Percentiles rank a stretch among this genome's conserved stretches.
Conservation (phyloP, 2,888 invertebrate species). For the Tuberolachnus salignus region DNA sequence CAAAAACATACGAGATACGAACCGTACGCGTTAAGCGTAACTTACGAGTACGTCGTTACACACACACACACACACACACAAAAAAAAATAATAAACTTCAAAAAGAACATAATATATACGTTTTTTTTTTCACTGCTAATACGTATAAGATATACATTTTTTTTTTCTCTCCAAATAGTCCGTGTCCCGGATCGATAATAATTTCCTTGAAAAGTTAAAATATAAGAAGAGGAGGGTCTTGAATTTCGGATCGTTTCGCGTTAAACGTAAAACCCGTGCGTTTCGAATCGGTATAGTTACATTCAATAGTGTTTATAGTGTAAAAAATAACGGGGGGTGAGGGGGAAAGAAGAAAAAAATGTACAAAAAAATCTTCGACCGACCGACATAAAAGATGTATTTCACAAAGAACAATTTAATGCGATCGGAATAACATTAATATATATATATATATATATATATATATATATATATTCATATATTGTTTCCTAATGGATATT, state of each 20-base stretch:
- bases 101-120: no score
- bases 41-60: neutral
- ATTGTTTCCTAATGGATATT: slow-evolving; percentile 47
- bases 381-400: neutral
- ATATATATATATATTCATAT: no score
- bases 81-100: no score
- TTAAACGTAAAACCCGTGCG: neutral
- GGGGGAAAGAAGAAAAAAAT: neutral
- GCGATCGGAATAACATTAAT: neutral
- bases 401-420: neutral
- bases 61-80: neutral
- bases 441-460: no score
- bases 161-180: neutral
- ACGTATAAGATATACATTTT: neutral
- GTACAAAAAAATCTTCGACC: neutral
- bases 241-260: no score
- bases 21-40: neutral
- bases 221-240: neutral
- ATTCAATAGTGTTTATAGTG: neutral
- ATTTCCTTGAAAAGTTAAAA: no score
- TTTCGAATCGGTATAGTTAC: slow-evolving; percentile 13
- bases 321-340: neutral
- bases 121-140: no score
- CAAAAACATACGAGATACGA: neutral
- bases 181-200: slow-evolving; percentile 20